These are phyloP conservation scores for Leptodirus hochenwartii DNA, from an alignment of 2,888 invertebrate species.

Conservation along the genomic window DNA sequence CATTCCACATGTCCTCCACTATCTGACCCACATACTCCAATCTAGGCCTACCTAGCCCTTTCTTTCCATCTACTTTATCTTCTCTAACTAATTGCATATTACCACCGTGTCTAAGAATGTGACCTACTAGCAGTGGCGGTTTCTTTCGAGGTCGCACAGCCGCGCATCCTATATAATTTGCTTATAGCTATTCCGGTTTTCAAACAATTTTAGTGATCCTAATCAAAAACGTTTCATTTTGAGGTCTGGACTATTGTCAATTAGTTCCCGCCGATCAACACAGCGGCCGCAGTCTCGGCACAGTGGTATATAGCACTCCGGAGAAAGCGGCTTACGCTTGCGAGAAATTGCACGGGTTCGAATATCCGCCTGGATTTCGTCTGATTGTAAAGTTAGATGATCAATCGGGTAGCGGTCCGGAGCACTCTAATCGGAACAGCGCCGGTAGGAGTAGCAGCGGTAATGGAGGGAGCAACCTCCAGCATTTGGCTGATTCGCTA, in stretches of 20 bases:
- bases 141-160: too few species aligned
- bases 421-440: neutral
- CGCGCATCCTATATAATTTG: too few species aligned
- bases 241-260: constrained; percentile 40
- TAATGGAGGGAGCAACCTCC: constrained; percentile 22
- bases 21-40: too few species aligned
- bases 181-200: too few species aligned
- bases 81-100: too few species aligned
- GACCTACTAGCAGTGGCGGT: too few species aligned
- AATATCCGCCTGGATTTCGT: constrained; percentile 76
- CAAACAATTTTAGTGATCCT: neutral
- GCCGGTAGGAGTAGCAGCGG: constrained; percentile 3
- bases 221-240: constrained; percentile 8
- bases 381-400: constrained; percentile 53
- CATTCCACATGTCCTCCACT: too few species aligned
- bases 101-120: too few species aligned
- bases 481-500: constrained; percentile 52
- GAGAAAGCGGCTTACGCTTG: constrained; percentile 59
- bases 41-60: too few species aligned
- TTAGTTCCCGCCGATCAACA: constrained; percentile 31
- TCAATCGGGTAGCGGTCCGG: constrained; percentile 3
- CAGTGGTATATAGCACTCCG: constrained; percentile 51
- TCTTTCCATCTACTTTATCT: too few species aligned
- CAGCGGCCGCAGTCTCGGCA: constrained; percentile 36
- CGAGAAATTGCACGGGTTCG: constrained; percentile 77